Evolutionary conservation across 2,797 vertebrate species (phyloP).

Genomic region (Fistularia commersonii): DNA sequence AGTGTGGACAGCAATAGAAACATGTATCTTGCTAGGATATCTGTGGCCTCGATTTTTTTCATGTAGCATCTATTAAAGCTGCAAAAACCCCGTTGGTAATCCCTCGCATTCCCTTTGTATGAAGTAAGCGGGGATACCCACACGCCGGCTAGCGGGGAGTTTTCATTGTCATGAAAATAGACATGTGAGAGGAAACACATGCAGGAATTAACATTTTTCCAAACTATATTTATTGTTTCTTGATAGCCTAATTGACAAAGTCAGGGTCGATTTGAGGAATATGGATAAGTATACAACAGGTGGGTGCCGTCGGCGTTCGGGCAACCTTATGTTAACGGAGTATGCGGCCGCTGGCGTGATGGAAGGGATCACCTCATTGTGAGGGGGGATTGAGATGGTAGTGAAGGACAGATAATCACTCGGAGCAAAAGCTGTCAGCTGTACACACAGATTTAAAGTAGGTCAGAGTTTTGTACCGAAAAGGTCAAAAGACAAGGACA

Average conservation of each 20-base stretch:
- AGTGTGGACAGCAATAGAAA: conserved; percentile 46
- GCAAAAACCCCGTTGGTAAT: conserved; percentile 50
- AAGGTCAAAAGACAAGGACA: conserved; percentile 47
- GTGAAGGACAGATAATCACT: conserved; percentile 69
- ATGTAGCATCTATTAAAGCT: conserved; percentile 47
- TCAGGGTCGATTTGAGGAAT: conserved; percentile 39
- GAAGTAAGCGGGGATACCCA: conserved; percentile 40
- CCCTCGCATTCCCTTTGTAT: conserved; percentile 48
- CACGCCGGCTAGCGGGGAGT: conserved; percentile 24
- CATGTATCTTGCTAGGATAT: conserved; percentile 30
- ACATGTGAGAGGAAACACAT: conserved; percentile 13
- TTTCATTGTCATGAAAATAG: conserved; percentile 52
- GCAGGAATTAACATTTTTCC: conserved; percentile 27
- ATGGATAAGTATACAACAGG: conserved; percentile 45
- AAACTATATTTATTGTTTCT: conserved; percentile 52
- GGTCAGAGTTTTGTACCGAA: conserved; percentile 44
- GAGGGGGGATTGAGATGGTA: conserved; percentile 50
- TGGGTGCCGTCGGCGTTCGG: conserved; percentile 13
- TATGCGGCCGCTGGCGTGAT: conserved; percentile 26
- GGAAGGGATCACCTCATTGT: conserved; percentile 61
- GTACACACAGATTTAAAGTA: conserved; percentile 59
- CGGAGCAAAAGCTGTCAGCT: conserved; percentile 62
- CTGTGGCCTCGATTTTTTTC: conserved; percentile 43
- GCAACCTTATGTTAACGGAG: conserved; percentile 21
- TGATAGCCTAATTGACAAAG: conserved; percentile 39